phyloP scores from a whole-genome alignment of 2,113 vertebrate species.

The Grammomys dolichurus region DNA sequence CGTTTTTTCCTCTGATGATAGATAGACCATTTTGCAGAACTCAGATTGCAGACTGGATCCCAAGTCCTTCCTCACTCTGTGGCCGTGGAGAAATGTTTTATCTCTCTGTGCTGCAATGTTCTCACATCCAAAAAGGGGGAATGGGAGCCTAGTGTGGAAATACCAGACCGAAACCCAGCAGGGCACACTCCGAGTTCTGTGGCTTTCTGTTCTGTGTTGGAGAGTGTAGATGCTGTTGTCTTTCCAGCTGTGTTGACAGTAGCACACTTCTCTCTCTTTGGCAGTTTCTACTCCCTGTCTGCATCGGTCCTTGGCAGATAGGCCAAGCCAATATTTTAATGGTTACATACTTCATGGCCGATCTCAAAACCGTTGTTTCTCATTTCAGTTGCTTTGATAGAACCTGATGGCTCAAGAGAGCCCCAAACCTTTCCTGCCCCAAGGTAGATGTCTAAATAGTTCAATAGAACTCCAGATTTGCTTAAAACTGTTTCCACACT shows the following conservation, averaged over 20 bases:
- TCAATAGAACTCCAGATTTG: background rate
- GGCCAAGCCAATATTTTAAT: background rate
- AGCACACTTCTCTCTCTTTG: background rate
- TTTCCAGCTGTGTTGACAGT: too few species aligned
- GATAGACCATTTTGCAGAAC: background rate
- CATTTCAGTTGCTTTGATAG: background rate
- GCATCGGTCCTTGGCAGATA: background rate
- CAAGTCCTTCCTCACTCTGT: background rate
- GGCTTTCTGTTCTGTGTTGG: background rate
- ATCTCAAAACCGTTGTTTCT: background rate
- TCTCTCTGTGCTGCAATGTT: too few species aligned
- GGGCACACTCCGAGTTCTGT: background rate
- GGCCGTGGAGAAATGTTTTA: background rate
- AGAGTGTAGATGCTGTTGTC: background rate
- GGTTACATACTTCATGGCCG: background rate
- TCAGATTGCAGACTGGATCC: background rate
- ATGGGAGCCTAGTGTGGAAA: background rate
- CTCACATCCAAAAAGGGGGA: too few species aligned
- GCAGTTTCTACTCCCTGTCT: background rate
- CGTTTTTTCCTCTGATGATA: background rate
- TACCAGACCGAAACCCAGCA: background rate
- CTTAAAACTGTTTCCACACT: background rate
- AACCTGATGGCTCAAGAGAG: background rate
- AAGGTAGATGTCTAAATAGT: background rate
- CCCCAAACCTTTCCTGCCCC: background rate